phyloP scores from a whole-genome alignment of 2,113 vertebrate genomes.

The Oreamnos americanus region DNA sequence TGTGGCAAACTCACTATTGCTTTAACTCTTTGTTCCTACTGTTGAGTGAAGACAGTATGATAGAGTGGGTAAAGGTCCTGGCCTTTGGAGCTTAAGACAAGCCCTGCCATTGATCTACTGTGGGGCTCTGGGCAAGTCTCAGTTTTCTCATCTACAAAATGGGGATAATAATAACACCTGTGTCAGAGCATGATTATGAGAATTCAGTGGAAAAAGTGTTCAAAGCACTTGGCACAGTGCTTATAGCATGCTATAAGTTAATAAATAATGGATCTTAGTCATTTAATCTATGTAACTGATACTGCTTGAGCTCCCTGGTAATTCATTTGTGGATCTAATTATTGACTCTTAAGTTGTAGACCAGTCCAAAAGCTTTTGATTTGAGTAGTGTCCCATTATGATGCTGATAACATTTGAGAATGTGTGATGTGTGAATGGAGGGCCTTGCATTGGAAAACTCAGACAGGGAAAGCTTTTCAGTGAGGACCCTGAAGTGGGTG shows the following conservation, averaged over 20 bases:
- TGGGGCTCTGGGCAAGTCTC: background rate
- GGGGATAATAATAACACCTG: background rate
- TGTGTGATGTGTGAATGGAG: background rate
- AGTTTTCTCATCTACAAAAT: background rate
- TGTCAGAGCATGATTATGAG: background rate
- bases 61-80: background rate
- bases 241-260: background rate
- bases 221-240: too few species aligned
- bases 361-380: background rate
- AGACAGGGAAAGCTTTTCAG: background rate
- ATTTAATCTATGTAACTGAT: background rate
- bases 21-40: background rate
- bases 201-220: background rate
- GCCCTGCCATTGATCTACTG: background rate
- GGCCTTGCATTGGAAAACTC: background rate
- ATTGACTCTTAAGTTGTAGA: background rate
- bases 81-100: background rate
- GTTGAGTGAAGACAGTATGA: background rate
- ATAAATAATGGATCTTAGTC: background rate
- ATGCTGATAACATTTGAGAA: rapidly evolving
- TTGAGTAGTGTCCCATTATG: background rate
- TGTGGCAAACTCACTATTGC: background rate
- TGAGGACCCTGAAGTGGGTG: background rate
- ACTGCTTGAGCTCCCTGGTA: background rate
- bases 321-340: background rate